Evolutionary conservation across 2,888 invertebrate species (phyloP), one percentile per base, ranked within the genome.

Genomic region (Lycocerus yunnanus): DNA sequence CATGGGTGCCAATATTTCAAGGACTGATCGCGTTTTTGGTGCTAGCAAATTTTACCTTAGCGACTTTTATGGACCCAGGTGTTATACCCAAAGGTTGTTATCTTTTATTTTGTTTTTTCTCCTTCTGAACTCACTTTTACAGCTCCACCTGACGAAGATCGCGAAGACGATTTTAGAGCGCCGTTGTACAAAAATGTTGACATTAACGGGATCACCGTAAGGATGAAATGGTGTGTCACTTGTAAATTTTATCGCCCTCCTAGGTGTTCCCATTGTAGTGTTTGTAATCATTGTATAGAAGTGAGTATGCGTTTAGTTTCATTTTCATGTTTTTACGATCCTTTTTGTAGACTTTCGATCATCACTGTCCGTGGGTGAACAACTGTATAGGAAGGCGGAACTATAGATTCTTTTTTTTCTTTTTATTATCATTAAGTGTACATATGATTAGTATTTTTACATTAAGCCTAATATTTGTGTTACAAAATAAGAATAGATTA

Each of bases 151-250:
- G 97, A 97, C 90, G 98, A 98, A 92, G 97, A 97, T 87, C 91
- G 95, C 82, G 98, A 98, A 89, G 98, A 99, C 88, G 99, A 99
- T 88, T 96, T 97, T 86, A 92, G 98, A 83, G 97, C 98, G 77
- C 97, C 97, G 10, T 90, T 99, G 77, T 99, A 98, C 88, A 97
- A 97, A 88, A 97, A 94, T 88, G 97, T 98, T 79, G 98, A 99
- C 88, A 98, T 99, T 82, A 97, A 98, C 89, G 98, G 98, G 77
- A 97, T 99, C 81, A 97, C 97, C 13, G 98, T 99, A 77, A 94
- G 99, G 78, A 99, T 99, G 99, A 99, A 99, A 89, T 99, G 99
- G 99, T 99, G 99, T 89, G 96, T 97, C 81, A 99, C 99, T 2
- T 99, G 99, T 90, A 97, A 98, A 90, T 99, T 99, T 90, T 99